phyloP scores from a whole-genome alignment of 1,140 invertebrate genomes.

The Caenorhabditis brenneri region DNA sequence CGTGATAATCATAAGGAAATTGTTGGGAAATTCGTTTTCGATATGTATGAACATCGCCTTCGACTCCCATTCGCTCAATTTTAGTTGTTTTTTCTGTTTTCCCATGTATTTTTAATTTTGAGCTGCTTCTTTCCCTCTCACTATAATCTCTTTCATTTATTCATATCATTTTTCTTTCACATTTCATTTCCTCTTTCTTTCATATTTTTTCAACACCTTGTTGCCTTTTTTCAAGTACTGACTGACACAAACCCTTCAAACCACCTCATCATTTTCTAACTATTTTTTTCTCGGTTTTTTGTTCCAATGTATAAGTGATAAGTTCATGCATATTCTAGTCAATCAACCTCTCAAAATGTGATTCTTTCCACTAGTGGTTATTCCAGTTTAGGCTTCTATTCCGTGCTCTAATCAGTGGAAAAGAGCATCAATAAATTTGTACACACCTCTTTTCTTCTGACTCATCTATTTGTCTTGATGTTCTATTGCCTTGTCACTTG shows the following conservation, averaged over 20 bases:
- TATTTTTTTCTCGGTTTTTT: background rate
- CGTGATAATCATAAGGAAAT: background rate
- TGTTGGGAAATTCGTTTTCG: background rate
- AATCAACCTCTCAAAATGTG: background rate
- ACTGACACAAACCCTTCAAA: background rate
- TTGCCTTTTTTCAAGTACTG: background rate
- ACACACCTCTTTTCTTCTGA: background rate
- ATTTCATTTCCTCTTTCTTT: background rate
- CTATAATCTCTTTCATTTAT: background rate
- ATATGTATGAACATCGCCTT: conserved; percentile 9
- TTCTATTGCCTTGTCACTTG: background rate
- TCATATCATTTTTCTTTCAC: conserved; percentile 24
- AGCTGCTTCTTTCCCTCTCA: too few species aligned
- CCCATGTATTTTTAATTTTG: background rate
- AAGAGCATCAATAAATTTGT: background rate
- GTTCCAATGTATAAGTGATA: conserved; percentile 25
- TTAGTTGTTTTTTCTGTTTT: background rate
- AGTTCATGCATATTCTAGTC: conserved; percentile 27
- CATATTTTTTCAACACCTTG: background rate
- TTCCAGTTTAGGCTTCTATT: background rate
- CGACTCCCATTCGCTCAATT: background rate
- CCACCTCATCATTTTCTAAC: background rate
- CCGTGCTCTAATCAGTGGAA: background rate
- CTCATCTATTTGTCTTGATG: background rate
- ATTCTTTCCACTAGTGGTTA: background rate